Percentiles rank a stretch among this genome's conserved stretches.
Evolutionary conservation across 2,113 vertebrate species (phyloP).

Genomic region (Spilogale gracilis): DNA sequence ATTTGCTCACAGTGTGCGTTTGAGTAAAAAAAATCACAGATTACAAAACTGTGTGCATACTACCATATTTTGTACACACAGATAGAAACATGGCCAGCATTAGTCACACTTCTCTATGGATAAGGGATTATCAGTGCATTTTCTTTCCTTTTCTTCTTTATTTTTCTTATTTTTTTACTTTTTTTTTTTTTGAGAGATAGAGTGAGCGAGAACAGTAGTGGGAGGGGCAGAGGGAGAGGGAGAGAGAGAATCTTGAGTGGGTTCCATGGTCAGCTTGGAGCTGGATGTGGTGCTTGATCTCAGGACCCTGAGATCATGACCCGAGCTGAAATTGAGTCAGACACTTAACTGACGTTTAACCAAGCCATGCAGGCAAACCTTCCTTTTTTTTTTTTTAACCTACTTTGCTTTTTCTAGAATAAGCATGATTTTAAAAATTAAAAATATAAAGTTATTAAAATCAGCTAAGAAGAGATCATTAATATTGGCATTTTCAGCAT

Average conservation of each 20-base stretch:
- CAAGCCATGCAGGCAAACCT: neutral
- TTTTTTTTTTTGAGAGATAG: neutral
- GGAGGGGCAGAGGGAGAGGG: neutral
- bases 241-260: neutral
- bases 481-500: neutral
- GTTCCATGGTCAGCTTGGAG: neutral
- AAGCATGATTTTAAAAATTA: neutral
- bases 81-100: neutral
- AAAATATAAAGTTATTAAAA: neutral
- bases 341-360: neutral
- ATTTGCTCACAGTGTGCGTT: neutral
- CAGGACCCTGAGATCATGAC: neutral
- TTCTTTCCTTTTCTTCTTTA: neutral
- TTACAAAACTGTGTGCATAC: neutral
- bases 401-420: slow-evolving; percentile 9
- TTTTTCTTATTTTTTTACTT: neutral
- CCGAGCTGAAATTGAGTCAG: neutral
- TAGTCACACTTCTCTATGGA: neutral
- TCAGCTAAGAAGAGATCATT: neutral
- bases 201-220: neutral
- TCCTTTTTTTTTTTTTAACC: neutral
- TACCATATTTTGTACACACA: neutral
- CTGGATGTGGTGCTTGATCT: neutral
- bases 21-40: neutral
- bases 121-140: neutral